A percentile compares a stretch with the other conserved stretches of the same genome.
These are phyloP conservation scores for Psylliodes chrysocephalus DNA, from an alignment of 2,888 invertebrate genomes.

Conservation along the genomic window DNA sequence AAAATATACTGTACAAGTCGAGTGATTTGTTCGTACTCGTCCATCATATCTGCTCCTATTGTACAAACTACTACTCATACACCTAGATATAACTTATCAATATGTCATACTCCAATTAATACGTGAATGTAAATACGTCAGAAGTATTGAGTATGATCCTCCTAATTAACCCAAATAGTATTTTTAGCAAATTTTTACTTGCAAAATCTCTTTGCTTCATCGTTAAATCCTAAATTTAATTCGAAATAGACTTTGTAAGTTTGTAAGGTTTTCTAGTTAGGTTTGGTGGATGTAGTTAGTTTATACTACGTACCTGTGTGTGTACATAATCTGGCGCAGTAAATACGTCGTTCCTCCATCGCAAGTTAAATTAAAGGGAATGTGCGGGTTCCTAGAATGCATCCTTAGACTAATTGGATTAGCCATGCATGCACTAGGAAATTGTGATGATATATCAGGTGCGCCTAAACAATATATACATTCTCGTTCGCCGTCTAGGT, in stretches of 20 bases:
- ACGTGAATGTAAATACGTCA: no score
- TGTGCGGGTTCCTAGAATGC: conserved; percentile 1
- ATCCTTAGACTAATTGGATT: conserved; percentile 20
- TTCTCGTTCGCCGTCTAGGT: background rate
- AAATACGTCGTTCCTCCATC: background rate
- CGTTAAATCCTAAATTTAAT: background rate
- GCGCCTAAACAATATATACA: background rate
- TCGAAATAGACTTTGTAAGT: background rate
- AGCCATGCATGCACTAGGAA: conserved; percentile 7
- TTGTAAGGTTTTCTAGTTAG: background rate
- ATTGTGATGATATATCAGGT: background rate
- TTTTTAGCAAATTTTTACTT: no score
- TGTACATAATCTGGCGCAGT: background rate
- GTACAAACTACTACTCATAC: no score
- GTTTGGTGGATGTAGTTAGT: background rate
- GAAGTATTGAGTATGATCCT: no score
- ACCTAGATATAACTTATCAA: no score
- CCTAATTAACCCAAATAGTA: no score
- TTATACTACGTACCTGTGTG: background rate
- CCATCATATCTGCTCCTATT: no score
- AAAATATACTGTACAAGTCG: no score
- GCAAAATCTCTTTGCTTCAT: background rate
- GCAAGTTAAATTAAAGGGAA: conserved; percentile 1
- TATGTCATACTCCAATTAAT: no score
- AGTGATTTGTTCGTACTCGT: no score